Percentiles rank a stretch among this genome's conserved stretches.
These are phyloP conservation scores for Corythaeola cristata DNA, from an alignment of 2,113 vertebrate genomes.

Conservation along the genomic window DNA sequence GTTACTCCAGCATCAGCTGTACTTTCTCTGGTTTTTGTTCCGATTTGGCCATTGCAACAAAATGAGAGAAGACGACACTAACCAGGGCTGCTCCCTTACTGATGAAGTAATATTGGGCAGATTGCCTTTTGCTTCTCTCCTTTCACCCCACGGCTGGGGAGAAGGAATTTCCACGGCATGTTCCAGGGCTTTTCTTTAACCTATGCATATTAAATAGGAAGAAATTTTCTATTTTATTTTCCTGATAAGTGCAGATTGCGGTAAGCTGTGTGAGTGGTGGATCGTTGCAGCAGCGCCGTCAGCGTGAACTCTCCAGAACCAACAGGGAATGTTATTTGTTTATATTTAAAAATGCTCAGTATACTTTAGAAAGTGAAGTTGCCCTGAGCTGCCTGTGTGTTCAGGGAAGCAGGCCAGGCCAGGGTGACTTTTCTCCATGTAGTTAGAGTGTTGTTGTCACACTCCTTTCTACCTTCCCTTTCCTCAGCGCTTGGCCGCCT, in stretches of 20 bases:
- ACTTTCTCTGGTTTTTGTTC: background rate
- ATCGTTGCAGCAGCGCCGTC: background rate
- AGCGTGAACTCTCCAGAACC: background rate
- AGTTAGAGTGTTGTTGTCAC: fast-evolving
- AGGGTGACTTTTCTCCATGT: fast-evolving
- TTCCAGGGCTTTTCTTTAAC: background rate
- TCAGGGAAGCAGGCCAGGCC: background rate
- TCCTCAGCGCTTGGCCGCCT: background rate
- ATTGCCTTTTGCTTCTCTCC: background rate
- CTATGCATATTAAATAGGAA: background rate
- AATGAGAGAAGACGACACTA: background rate
- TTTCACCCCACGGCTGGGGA: background rate
- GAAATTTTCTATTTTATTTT: background rate
- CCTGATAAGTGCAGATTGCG: background rate
- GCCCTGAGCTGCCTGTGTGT: background rate
- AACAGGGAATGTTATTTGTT: background rate
- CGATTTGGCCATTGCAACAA: background rate
- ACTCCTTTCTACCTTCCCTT: background rate
- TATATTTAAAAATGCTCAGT: background rate
- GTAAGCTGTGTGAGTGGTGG: background rate
- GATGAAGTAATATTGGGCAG: background rate
- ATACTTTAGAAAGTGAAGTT: background rate
- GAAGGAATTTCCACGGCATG: background rate
- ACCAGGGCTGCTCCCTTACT: background rate
- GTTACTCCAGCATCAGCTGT: background rate